phyloP scores from a whole-genome alignment of 2,113 vertebrate genomes.

The Microtus oregoni region DNA sequence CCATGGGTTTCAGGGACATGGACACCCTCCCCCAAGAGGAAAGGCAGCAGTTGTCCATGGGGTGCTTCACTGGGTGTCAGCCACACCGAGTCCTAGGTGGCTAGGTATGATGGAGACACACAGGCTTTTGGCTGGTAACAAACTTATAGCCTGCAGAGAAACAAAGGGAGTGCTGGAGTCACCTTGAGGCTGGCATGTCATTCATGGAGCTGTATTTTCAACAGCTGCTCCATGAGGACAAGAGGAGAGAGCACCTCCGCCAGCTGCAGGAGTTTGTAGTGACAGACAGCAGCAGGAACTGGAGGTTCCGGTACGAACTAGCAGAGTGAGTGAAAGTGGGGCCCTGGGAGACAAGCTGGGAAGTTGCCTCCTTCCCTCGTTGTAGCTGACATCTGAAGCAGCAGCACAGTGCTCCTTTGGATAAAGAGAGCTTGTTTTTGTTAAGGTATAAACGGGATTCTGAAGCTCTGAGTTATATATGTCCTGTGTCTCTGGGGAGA shows the following conservation, averaged over 20 bases:
- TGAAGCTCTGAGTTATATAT: constrained; percentile 53
- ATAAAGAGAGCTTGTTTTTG: constrained; percentile 74
- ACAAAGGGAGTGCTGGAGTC: background rate
- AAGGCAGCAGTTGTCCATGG: background rate
- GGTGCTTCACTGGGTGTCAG: rapidly evolving
- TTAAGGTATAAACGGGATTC: constrained; percentile 64
- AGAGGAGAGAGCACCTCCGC: constrained; percentile 89
- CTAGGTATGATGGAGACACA: background rate
- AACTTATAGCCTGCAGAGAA: background rate
- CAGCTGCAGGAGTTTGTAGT: constrained; percentile 89
- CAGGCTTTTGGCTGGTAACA: background rate
- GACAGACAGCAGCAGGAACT: constrained; percentile 88
- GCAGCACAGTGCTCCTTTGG: constrained; percentile 49
- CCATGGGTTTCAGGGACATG: background rate
- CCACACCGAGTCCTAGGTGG: background rate
- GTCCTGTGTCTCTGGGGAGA: constrained; percentile 62
- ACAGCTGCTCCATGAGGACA: constrained; percentile 88
- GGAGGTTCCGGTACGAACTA: constrained; percentile 88
- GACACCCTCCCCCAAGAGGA: background rate
- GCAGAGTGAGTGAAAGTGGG: constrained; percentile 85
- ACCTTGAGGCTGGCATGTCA: background rate
- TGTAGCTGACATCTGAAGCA: constrained; percentile 66
- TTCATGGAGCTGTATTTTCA: background rate
- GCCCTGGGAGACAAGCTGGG: background rate
- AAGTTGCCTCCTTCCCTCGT: constrained; percentile 27